phyloP scores from a whole-genome alignment of 2,888 invertebrate genomes.

The Nowickia ferox region DNA sequence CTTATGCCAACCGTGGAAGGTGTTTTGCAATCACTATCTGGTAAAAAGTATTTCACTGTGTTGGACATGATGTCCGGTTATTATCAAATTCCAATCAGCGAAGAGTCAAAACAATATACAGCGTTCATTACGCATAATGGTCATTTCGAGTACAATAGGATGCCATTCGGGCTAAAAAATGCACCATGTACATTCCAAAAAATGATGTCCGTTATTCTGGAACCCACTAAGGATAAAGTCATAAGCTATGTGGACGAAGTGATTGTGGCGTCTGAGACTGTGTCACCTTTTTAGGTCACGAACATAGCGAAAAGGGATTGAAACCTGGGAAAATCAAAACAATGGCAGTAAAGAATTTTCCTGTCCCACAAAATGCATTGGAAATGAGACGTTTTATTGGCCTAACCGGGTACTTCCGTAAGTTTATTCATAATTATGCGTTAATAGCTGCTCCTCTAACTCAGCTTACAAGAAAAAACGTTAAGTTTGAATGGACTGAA shows the following conservation, averaged over 20 bases:
- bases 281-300: slow-evolving; percentile 29
- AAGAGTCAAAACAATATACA: too few relatives aligned
- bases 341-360: slow-evolving; percentile 63
- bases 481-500: slow-evolving; percentile 59
- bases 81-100: too few relatives aligned
- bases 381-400: too few relatives aligned
- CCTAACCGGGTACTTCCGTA: slow-evolving; percentile 75
- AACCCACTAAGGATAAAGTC: slow-evolving; percentile 51
- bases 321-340: slow-evolving; percentile 75
- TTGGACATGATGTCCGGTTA: too few relatives aligned
- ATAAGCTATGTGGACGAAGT: slow-evolving; percentile 44
- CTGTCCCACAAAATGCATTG: too few relatives aligned
- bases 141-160: slow-evolving; percentile 38
- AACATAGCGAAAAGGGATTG: slow-evolving; percentile 67
- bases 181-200: slow-evolving; percentile 80
- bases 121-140: too few relatives aligned
- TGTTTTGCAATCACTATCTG: slow-evolving; percentile 77
- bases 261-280: slow-evolving; percentile 4
- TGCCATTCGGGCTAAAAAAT: slow-evolving; percentile 60
- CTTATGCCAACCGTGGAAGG: too few relatives aligned
- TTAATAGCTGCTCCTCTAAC: neutral
- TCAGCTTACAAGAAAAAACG: slow-evolving; percentile 28
- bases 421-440: slow-evolving; percentile 75
- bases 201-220: slow-evolving; percentile 64
- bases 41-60: slow-evolving; percentile 50